Evolutionary conservation across 2,797 vertebrate genomes (phyloP), one percentile per base, ranked within the genome.

Genomic region (Margarornis squamiger): DNA sequence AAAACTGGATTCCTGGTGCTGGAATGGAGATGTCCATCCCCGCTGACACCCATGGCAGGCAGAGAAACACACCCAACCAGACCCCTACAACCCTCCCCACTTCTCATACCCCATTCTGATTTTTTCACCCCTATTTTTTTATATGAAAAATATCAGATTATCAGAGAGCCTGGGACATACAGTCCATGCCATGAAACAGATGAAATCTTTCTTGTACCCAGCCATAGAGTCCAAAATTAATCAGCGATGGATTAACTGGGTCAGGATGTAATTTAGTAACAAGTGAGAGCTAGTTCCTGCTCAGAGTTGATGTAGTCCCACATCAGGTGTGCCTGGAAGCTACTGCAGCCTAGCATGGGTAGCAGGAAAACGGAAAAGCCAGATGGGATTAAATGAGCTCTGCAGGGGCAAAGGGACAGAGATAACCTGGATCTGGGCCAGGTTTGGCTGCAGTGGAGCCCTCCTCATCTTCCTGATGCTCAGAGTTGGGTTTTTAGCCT

Each of bases 241-340:
- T 97, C 96, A 96, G 90, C 95, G 71, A 2, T 9, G 93, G 95
- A 97, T 97, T 97, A 97, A 96, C 94, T 83, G 19, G 96, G 96
- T 94, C 95, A 95, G 92, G 86, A 94, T 66, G 93, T 84, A 95
- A 97, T 97, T 97, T 96, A 96, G 96, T 97, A 95, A 95, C 30
- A 38, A 87, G 93, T 1, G 10, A 91, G 79, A 85, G 74, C 0
- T 38, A 90, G 73, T 23, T 67, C 27, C 65, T 78, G 70, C 83
- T 63, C 29, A 54, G 78, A 86, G 58, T 62, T 5, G 2, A 9
- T 1, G 12, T 3, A 41, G 83, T 58, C 81, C 84, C 10, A 4
- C 65, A 38, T 45, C 5, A 8, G 49, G 59, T 46, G 83, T 41
- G 55, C 68, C 55, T 23, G 75, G 43, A 41, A 88, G 45, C 80